Conservation (phyloP, 2,113 vertebrate species). For the Pteruthius melanotis region DNA sequence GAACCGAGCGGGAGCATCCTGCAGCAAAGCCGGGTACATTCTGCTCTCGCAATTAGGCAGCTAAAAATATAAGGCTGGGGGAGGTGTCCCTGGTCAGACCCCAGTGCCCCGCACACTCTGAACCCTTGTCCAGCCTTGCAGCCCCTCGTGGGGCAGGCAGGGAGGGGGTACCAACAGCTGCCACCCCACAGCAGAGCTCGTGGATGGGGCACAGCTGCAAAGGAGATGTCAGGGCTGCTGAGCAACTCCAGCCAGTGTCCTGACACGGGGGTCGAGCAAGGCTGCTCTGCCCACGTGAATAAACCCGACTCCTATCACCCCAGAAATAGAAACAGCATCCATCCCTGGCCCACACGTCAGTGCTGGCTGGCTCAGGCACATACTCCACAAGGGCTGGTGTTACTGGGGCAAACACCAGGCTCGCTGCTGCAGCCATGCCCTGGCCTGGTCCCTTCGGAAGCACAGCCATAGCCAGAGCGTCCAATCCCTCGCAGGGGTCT, state of each 20-base stretch:
- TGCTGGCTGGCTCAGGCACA: not conserved
- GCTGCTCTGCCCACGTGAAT: not conserved
- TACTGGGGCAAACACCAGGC: not conserved
- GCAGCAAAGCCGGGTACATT: slow-evolving; percentile 43
- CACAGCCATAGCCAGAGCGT: not conserved
- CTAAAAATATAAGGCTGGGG: slow-evolving; percentile 50
- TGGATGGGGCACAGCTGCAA: not conserved
- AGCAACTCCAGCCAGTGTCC: not conserved
- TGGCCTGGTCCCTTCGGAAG: not conserved
- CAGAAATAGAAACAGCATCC: not conserved
- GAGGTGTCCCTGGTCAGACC: not conserved
- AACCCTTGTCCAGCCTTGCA: not conserved
- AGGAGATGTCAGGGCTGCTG: not conserved
- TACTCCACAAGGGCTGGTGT: not conserved
- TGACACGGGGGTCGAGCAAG: not conserved
- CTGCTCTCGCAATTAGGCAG: slow-evolving; percentile 43
- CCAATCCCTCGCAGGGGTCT: not conserved
- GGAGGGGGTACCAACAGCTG: not conserved
- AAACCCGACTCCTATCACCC: not conserved
- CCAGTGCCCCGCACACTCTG: fast-evolving
- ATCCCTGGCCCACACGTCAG: fast-evolving
- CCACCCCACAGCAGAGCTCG: fast-evolving
- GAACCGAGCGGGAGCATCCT: slow-evolving; percentile 39
- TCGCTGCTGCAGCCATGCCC: not conserved
- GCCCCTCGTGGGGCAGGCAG: not conserved